Evolutionary conservation across 2,113 vertebrate species (phyloP).

Genomic region (Melanostigma gelatinosum): DNA sequence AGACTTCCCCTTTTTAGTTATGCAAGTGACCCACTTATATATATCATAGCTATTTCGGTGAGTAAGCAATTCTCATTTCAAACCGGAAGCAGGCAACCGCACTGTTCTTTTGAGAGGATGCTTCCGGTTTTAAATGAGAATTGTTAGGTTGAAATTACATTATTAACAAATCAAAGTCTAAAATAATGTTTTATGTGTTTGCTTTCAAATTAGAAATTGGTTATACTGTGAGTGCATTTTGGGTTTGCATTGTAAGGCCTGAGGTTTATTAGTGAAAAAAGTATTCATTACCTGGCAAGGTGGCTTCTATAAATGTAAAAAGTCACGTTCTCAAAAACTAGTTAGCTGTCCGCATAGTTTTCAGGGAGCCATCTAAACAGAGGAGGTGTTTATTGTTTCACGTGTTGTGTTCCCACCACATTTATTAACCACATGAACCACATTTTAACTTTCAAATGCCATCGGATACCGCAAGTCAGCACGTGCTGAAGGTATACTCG

Average conservation of each 20-base stretch:
- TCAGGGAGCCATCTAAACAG: too few species aligned
- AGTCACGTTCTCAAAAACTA: too few species aligned
- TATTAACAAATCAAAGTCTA: not conserved
- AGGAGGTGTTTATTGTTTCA: not conserved
- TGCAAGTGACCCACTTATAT: not conserved
- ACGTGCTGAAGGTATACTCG: not conserved
- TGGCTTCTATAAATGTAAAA: too few species aligned
- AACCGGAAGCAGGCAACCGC: not conserved
- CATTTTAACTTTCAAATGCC: not conserved
- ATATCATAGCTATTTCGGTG: not conserved
- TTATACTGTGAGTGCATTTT: too few species aligned
- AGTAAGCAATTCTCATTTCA: too few species aligned
- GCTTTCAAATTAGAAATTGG: too few species aligned
- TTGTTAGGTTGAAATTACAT: not conserved
- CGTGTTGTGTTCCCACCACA: not conserved
- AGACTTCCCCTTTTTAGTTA: not conserved
- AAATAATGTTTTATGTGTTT: not conserved
- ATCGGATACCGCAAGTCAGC: too few species aligned
- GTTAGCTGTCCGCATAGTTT: too few species aligned
- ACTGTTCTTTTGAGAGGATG: not conserved
- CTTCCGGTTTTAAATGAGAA: not conserved
- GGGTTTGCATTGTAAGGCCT: too few species aligned
- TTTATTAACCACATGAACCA: not conserved
- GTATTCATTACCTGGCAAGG: too few species aligned
- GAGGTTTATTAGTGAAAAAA: too few species aligned